Conservation (phyloP, 1,140 invertebrate genomes). For the Cyphomyrmex costatus region DNA sequence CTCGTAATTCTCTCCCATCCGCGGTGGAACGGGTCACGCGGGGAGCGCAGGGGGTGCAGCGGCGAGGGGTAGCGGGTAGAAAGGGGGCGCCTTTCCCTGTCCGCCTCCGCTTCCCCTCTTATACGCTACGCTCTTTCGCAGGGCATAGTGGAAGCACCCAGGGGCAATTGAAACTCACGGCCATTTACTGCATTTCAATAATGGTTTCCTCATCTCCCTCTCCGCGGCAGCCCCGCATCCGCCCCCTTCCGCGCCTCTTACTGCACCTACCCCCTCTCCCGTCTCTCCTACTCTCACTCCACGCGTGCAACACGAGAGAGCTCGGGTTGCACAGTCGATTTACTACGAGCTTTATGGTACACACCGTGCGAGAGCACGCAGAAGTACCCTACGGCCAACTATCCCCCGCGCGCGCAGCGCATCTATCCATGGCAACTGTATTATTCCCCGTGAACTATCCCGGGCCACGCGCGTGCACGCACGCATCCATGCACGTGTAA, state of each 20-base stretch:
- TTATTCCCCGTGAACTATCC: constrained; percentile 67
- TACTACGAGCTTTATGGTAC: constrained; percentile 76
- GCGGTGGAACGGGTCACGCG: constrained; percentile 48
- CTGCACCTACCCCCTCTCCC: constrained; percentile 9
- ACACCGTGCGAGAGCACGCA: constrained; percentile 62
- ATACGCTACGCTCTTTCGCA: constrained; percentile 68
- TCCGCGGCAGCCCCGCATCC: neutral
- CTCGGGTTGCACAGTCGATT: constrained; percentile 72
- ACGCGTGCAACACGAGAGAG: constrained; percentile 69
- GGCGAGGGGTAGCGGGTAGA: neutral
- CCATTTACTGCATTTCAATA: constrained; percentile 79
- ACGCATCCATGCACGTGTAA: neutral
- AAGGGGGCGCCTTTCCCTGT: constrained; percentile 52
- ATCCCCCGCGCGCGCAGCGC: constrained; percentile 48
- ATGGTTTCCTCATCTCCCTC: constrained; percentile 73
- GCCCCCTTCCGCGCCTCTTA: constrained; percentile 17
- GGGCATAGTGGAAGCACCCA: constrained; percentile 73
- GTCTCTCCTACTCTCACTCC: constrained; percentile 24
- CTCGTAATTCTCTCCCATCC: constrained; percentile 74
- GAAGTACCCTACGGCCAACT: constrained; percentile 77
- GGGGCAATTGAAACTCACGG: constrained; percentile 79
- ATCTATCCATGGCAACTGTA: constrained; percentile 70
- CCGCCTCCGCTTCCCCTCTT: neutral
- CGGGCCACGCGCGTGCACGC: constrained; percentile 35
- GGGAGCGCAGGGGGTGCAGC: neutral